Base-by-base conservation (phyloP, 1,140 invertebrate genomes). In the Microplitis demolitor region DNA sequence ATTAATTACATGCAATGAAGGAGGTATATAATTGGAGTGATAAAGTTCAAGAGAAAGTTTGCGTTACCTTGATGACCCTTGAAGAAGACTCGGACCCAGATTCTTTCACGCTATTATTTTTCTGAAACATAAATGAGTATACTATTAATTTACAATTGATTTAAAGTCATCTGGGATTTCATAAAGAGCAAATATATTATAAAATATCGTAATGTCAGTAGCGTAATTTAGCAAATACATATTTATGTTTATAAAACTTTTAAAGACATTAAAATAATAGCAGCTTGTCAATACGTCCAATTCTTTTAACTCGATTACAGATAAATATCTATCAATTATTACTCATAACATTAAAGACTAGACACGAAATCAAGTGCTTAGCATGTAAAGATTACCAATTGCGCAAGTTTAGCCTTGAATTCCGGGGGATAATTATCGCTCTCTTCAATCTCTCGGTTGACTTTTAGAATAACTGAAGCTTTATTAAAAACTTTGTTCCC, bases 401-500 rank as follows among this genome's bases (percentile, higher is more conserved):
- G 79, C 13, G 75, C 73, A n/a, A 87, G 66, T 69, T 80, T 84
- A 11, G 82, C 84, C 64, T 86, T 85, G 35, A 87, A 87, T 33
- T 86, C 81, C 0, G 82, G 77, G 45, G 85, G 85, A 82, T 87
- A 87, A 71, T 87, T 87, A 53, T 87, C 85, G 37, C 76, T 76
- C 4, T 84, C 80, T 2, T 78, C 74, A 2, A 45, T 37, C 0
- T 82, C 79, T 34, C 64, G 53, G 13, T 78, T 74, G 2, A 45
- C 33, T 24, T 78, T 79, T 8, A 64, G 64, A n/a, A 68, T 9
- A 24, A 66, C 75, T n/a, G 73, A 56, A 35, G 31, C 58, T 69
- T 78, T 74, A 11, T 76, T 71, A n/a, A 78, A 80, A 4, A 72
- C 78, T 67, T 83, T 83, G 34, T 73, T 82, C 9, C 83, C 83